Conservation (phyloP, 2,888 invertebrate species). For the Pogonocherus hispidulus region DNA sequence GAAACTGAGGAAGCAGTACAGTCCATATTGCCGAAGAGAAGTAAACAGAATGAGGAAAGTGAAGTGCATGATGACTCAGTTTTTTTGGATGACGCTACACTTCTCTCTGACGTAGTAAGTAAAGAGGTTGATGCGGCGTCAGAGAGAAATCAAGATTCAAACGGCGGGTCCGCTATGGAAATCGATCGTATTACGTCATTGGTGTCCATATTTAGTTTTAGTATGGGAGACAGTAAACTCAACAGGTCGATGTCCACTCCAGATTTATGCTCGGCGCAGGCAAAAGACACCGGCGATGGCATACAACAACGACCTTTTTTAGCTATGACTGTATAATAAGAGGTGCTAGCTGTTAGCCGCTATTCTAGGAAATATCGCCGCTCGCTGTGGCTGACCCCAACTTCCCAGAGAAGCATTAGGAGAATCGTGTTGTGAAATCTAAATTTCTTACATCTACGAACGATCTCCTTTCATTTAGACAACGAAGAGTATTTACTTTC, state of each 20-base stretch:
- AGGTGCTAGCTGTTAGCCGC: background rate
- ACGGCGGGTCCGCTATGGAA: constrained; percentile 69
- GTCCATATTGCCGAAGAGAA: constrained; percentile 71
- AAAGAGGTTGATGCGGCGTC: constrained; percentile 53
- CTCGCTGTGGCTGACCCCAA: constrained; percentile 34
- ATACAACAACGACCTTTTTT: constrained; percentile 70
- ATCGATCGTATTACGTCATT: constrained; percentile 74
- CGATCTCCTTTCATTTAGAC: constrained; percentile 47
- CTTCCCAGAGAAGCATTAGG: constrained; percentile 29
- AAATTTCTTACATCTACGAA: constrained; percentile 38
- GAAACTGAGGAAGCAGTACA: constrained; percentile 72
- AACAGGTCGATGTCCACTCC: constrained; percentile 71
- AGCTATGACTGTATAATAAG: constrained; percentile 71
- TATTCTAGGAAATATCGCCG: constrained; percentile 36
- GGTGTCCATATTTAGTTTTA: constrained; percentile 74
- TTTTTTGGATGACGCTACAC: constrained; percentile 68
- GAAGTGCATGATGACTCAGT: constrained; percentile 66
- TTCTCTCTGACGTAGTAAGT: constrained; percentile 65
- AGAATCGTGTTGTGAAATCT: constrained; percentile 24
- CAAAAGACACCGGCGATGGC: constrained; percentile 68
- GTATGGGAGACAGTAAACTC: constrained; percentile 64
- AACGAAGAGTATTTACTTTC: constrained; percentile 45
- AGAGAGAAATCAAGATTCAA: constrained; percentile 29
- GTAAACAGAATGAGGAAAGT: constrained; percentile 60
- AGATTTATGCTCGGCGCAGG: constrained; percentile 72